Conservation (phyloP, 2,797 vertebrate genomes). For the Chelmon rostratus region DNA sequence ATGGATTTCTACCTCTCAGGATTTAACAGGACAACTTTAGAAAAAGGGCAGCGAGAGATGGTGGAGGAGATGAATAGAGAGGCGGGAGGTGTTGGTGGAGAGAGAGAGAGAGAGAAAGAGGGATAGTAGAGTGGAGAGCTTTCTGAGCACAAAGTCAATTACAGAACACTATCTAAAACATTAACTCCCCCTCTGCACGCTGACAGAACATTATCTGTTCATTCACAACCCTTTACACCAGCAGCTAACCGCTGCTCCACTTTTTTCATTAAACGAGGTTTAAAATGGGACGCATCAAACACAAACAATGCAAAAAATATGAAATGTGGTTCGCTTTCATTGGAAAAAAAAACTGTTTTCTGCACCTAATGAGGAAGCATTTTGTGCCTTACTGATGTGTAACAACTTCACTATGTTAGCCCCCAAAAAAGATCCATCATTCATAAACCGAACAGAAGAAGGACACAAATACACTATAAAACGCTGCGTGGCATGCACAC, state of each 20-base stretch:
- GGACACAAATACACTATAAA: constrained; percentile 33
- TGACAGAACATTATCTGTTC: constrained; percentile 41
- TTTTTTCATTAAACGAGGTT: not conserved
- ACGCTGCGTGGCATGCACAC: constrained; percentile 41
- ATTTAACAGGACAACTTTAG: constrained; percentile 66
- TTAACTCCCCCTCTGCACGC: constrained; percentile 34
- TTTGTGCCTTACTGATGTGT: not conserved
- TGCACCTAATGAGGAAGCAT: not conserved
- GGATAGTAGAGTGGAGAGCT: constrained; percentile 53
- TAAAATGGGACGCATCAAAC: not conserved
- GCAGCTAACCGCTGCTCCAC: not conserved
- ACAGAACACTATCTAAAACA: constrained; percentile 59
- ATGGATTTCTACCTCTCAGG: constrained; percentile 73
- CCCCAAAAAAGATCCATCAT: constrained; percentile 18
- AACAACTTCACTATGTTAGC: not conserved
- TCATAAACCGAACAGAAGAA: constrained; percentile 40
- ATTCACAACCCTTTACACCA: constrained; percentile 48
- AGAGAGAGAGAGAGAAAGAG: constrained; percentile 20
- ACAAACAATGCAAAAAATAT: not conserved
- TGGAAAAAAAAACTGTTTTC: too few species aligned
- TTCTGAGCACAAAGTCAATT: constrained; percentile 70
- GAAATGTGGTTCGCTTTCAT: not conserved
- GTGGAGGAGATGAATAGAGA: constrained; percentile 29
- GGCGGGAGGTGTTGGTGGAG: constrained; percentile 31
- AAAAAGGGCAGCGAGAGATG: constrained; percentile 44